Evolutionary conservation across 1,140 invertebrate genomes (phyloP).

Genomic region (Drosophila obscura): DNA sequence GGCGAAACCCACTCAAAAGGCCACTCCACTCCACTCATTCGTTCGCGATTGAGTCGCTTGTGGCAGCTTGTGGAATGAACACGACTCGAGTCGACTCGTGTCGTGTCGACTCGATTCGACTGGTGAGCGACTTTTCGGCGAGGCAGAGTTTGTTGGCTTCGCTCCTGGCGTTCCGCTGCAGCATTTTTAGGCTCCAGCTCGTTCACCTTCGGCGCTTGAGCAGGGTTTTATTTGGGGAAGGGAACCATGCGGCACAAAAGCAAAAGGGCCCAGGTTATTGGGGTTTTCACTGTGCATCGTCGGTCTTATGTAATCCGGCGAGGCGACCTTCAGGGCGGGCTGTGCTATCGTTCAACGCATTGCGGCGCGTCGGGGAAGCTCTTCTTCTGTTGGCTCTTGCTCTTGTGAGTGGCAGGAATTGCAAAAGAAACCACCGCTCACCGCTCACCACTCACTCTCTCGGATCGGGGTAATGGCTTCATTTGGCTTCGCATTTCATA

Average conservation of each 20-base stretch:
- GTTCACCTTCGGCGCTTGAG: slow-evolving; percentile 66
- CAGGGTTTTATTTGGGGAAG: slow-evolving; percentile 1
- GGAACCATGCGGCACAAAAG: slow-evolving; percentile 1
- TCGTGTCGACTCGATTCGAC: slow-evolving; percentile 24
- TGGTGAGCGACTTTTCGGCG: slow-evolving; percentile 21
- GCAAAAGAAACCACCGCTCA: slow-evolving; percentile 29
- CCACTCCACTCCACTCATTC: slow-evolving; percentile 32
- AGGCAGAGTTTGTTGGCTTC: slow-evolving; percentile 71
- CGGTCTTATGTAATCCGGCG: slow-evolving; percentile 58
- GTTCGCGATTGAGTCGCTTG: slow-evolving; percentile 16
- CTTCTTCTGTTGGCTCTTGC: slow-evolving; percentile 31
- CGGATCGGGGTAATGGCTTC: slow-evolving; percentile 42
- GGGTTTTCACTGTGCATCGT: slow-evolving; percentile 49
- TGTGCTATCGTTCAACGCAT: slow-evolving; percentile 21
- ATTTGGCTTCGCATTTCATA: slow-evolving; percentile 28
- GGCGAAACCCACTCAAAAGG: slow-evolving; percentile 30
- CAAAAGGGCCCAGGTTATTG: slow-evolving; percentile 52
- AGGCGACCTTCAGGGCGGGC: slow-evolving; percentile 54
- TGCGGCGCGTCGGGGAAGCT: slow-evolving; percentile 7
- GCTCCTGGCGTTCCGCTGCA: slow-evolving; percentile 48
- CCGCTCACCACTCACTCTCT: slow-evolving; percentile 49
- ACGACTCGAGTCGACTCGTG: slow-evolving; percentile 48
- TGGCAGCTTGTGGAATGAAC: slow-evolving; percentile 47
- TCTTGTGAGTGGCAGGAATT: slow-evolving; percentile 37
- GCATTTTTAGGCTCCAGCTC: slow-evolving; percentile 29